Evolutionary conservation across 2,113 vertebrate genomes (phyloP).

Genomic region (Pimephales promelas): DNA sequence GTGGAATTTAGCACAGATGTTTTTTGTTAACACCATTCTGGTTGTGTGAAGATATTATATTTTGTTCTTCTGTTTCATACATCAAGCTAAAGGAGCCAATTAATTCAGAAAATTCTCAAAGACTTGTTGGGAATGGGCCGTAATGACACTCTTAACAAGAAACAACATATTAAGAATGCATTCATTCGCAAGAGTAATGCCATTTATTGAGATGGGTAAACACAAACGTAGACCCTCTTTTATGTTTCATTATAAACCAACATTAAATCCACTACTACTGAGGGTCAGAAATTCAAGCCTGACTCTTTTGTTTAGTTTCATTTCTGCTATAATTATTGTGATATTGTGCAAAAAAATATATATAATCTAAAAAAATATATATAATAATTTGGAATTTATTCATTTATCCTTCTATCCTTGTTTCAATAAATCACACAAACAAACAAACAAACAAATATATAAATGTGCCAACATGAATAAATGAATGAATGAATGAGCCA

Average conservation of each 20-base stretch:
- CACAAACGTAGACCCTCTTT: background rate
- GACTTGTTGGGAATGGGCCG: background rate
- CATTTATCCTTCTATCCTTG: too few relatives aligned
- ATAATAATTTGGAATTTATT: too few relatives aligned
- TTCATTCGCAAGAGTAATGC: conserved; percentile 16
- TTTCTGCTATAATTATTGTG: background rate
- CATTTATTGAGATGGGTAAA: background rate
- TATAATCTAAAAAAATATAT: too few relatives aligned
- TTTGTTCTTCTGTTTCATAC: conserved; percentile 17
- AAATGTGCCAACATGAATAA: too few relatives aligned
- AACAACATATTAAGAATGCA: conserved; percentile 17
- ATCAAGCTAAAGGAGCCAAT: conserved; percentile 35
- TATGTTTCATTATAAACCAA: conserved; percentile 25
- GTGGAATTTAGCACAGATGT: conserved; percentile 25
- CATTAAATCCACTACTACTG: background rate
- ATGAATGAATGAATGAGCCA: too few relatives aligned
- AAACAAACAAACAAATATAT: too few relatives aligned
- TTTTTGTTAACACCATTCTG: conserved; percentile 4
- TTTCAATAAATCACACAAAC: too few relatives aligned
- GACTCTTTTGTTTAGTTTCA: background rate
- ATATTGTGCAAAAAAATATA: background rate
- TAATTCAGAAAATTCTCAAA: conserved; percentile 13
- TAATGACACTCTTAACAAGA: conserved; percentile 23
- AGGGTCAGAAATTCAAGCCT: background rate
- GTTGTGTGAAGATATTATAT: conserved; percentile 14